Evolutionary conservation across 2,797 vertebrate species (phyloP).

Genomic region (Carcharodon carcharias): DNA sequence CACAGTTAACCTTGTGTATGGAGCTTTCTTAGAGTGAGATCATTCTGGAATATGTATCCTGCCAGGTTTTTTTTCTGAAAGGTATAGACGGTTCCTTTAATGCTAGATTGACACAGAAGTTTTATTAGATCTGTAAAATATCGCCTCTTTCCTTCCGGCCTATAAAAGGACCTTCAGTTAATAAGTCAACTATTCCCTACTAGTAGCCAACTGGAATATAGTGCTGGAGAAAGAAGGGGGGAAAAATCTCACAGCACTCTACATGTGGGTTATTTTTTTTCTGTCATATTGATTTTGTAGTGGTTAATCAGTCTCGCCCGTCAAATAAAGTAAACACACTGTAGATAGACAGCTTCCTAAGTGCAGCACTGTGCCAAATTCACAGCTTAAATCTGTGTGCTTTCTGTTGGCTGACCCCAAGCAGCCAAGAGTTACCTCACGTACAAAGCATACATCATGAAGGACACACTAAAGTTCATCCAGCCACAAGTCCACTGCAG

Average conservation of each 20-base stretch:
- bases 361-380: constrained; percentile 32
- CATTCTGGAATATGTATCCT: constrained; percentile 14
- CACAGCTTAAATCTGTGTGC: constrained; percentile 17
- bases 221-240: background rate
- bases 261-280: background rate
- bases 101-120: background rate
- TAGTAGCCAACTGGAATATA: background rate
- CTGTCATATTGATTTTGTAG: constrained; percentile 33
- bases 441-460: constrained; percentile 25
- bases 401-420: constrained; percentile 29
- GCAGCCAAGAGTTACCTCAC: constrained; percentile 24
- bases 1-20: constrained; percentile 25
- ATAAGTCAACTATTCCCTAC: constrained; percentile 32
- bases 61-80: background rate
- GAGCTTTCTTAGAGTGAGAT: background rate
- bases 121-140: constrained; percentile 37
- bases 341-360: constrained; percentile 37
- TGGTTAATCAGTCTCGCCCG: constrained; percentile 34
- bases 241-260: background rate
- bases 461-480: constrained; percentile 19
- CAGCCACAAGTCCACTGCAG: background rate
- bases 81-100: background rate
- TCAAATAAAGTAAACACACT: constrained; percentile 29
- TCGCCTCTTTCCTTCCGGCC: constrained; percentile 14
- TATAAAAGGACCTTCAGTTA: constrained; percentile 26